Conservation (phyloP, 2,888 invertebrate genomes). For the Caenorhabditis sp. region DNA sequence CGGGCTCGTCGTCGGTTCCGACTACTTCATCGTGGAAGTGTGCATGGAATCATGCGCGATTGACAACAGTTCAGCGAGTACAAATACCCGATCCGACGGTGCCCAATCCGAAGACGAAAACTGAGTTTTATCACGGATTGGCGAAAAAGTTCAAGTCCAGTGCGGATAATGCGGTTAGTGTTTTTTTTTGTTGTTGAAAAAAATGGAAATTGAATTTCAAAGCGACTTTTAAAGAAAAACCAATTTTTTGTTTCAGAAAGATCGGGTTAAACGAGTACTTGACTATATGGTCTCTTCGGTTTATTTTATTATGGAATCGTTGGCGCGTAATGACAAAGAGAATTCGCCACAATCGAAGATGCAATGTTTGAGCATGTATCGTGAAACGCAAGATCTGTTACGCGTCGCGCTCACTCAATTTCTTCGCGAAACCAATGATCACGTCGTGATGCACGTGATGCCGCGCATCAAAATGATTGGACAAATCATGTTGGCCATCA, state of each 20-base stretch:
- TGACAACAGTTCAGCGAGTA: conserved; percentile 10
- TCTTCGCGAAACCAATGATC: conserved; percentile 19
- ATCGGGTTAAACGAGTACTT: conserved; percentile 13
- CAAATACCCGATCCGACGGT: conserved; percentile 15
- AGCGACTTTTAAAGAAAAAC: no score
- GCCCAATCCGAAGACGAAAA: conserved; percentile 6
- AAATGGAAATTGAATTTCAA: no score
- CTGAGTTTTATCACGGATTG: conserved; percentile 20
- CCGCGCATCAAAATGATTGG: conserved; percentile 29
- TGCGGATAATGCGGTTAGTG: conserved; percentile 12
- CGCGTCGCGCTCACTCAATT: conserved; percentile 15
- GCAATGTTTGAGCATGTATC: conserved; percentile 14
- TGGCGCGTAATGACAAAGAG: conserved; percentile 13
- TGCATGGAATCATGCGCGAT: conserved; percentile 21
- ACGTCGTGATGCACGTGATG: conserved; percentile 23
- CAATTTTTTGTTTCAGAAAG: conserved; percentile 11
- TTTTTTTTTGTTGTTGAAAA: not conserved
- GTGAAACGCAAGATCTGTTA: conserved; percentile 20
- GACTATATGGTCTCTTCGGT: conserved; percentile 27
- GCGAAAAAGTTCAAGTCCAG: conserved; percentile 25
- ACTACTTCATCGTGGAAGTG: conserved; percentile 11
- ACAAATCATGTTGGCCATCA: conserved; percentile 22
- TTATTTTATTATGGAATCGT: conserved; percentile 25
- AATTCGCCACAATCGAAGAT: not conserved
- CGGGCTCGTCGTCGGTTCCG: not conserved